A percentile compares a stretch with the other conserved stretches of the same genome.
These are phyloP conservation scores for Epizoanthus fatuus DNA, from an alignment of 92 coral and sea anemone genomes.

Conservation along the genomic window DNA sequence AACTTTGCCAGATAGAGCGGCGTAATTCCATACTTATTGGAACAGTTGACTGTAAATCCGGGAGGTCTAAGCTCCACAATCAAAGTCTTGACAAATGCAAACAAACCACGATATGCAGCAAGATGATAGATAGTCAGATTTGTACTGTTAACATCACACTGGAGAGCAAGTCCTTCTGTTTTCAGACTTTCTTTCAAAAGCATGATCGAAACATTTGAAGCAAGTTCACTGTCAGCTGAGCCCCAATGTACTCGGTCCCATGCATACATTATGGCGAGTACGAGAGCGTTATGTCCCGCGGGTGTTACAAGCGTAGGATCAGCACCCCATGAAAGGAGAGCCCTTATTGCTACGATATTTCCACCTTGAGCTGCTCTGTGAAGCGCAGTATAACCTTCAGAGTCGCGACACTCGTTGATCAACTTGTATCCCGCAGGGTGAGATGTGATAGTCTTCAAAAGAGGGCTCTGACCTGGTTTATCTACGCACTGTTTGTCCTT, in stretches of 20 bases:
- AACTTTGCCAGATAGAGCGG: slow-evolving; percentile 47
- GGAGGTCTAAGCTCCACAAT: not conserved
- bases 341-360: slow-evolving; percentile 55
- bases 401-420: slow-evolving; percentile 76
- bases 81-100: not conserved
- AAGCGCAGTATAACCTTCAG: slow-evolving; percentile 74
- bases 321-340: slow-evolving; percentile 65
- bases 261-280: slow-evolving; percentile 60
- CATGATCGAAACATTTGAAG: not conserved
- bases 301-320: slow-evolving; percentile 31
- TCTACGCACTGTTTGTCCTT: not conserved
- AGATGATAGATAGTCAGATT: slow-evolving; percentile 35
- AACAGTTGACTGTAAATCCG: slow-evolving; percentile 11
- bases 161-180: not conserved
- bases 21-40: slow-evolving; percentile 17
- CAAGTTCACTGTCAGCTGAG: not conserved
- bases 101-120: slow-evolving; percentile 29
- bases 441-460: slow-evolving; percentile 10
- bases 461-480: slow-evolving; percentile 27
- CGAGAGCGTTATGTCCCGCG: slow-evolving; percentile 50
- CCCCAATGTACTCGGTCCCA: not conserved
- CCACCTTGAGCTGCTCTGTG: slow-evolving; percentile 91
- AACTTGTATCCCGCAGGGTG: slow-evolving; percentile 33
- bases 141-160: slow-evolving; percentile 12
- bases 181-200: not conserved